These are phyloP conservation scores for Amblyopsis rosae DNA, from an alignment of 2,113 vertebrate genomes.

Conservation along the genomic window DNA sequence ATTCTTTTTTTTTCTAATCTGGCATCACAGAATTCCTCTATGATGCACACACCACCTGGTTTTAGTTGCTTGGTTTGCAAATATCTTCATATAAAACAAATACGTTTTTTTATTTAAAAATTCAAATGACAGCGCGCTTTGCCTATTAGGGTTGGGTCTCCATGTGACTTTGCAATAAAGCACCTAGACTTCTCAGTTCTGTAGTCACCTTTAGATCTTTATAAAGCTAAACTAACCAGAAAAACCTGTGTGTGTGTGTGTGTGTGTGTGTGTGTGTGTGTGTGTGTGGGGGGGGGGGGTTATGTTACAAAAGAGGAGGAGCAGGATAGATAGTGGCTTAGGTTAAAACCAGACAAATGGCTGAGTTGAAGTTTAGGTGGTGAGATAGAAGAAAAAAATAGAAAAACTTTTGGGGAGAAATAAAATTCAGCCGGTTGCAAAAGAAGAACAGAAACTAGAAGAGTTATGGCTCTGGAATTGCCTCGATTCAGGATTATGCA, in stretches of 20 bases:
- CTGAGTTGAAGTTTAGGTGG: background rate
- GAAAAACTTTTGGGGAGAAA: constrained; percentile 11
- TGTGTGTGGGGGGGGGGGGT: background rate
- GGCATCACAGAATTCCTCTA: background rate
- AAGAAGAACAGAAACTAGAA: constrained; percentile 47
- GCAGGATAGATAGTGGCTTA: no score
- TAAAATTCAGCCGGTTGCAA: background rate
- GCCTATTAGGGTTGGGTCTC: background rate
- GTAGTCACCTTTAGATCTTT: constrained; percentile 51
- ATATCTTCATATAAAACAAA: constrained; percentile 23
- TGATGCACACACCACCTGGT: background rate
- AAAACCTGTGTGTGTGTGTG: constrained; percentile 54
- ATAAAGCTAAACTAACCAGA: constrained; percentile 59
- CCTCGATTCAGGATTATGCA: background rate
- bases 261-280: constrained; percentile 31
- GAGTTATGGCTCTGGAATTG: background rate
- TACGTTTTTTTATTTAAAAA: background rate
- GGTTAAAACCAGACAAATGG: no score
- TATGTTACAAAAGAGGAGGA: no score
- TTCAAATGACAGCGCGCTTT: constrained; percentile 1
- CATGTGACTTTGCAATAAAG: background rate
- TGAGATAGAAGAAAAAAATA: constrained; percentile 6
- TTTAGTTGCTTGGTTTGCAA: constrained; percentile 7
- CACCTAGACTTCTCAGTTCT: constrained; percentile 9
- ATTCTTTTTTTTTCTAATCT: background rate